A percentile compares a stretch with the other conserved stretches of the same genome.
phyloP scores from a whole-genome alignment of 2,797 vertebrate species.

The Chrysocyon brachyurus region DNA sequence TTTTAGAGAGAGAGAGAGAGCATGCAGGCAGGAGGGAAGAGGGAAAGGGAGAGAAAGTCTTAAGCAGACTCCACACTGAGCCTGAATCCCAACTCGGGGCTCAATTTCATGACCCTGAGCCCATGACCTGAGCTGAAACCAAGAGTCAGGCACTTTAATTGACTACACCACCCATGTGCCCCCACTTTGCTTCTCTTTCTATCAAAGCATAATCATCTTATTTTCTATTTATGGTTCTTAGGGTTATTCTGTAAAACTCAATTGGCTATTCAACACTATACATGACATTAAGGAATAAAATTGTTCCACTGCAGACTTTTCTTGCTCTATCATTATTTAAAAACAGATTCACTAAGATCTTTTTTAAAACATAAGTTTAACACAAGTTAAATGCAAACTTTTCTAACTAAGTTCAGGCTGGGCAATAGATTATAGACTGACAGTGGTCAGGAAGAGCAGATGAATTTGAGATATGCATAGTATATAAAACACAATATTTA shows the following conservation, averaged over 20 bases:
- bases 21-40: too few species aligned
- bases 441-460: background rate
- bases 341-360: background rate
- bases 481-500: background rate
- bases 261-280: background rate
- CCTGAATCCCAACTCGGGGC: background rate
- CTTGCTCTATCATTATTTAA: background rate
- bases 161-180: background rate
- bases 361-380: background rate
- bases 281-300: background rate
- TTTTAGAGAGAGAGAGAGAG: background rate
- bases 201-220: background rate
- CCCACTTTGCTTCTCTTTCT: background rate
- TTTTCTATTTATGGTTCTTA: background rate
- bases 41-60: background rate
- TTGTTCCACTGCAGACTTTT: background rate
- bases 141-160: background rate
- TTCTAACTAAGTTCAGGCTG: background rate
- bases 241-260: constrained; percentile 6
- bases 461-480: background rate
- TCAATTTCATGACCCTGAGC: background rate
- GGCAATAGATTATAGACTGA: background rate
- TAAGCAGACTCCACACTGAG: background rate
- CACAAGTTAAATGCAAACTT: background rate
- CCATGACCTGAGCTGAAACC: background rate